Conservation (phyloP, 2,113 vertebrate genomes). For the Rhinichthys klamathensis region DNA sequence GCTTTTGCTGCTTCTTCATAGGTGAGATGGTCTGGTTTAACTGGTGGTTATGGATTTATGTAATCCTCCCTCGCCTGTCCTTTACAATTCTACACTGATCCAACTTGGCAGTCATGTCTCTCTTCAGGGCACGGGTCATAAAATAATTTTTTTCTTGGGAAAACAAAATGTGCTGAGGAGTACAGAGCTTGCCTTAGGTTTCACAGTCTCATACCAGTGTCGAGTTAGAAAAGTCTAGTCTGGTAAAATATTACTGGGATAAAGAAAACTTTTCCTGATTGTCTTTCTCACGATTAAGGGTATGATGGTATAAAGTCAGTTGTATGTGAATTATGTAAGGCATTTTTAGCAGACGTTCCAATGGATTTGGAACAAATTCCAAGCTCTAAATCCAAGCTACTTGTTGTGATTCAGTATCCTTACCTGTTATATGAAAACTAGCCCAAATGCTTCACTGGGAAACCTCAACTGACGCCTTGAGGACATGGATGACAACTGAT, state of each 20-base stretch:
- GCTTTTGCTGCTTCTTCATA: not conserved
- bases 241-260: constrained; percentile 19
- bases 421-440: not conserved
- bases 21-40: not conserved
- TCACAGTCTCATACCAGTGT: not conserved
- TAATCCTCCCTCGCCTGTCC: constrained; percentile 16
- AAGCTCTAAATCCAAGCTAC: not conserved
- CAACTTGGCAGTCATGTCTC: constrained; percentile 17
- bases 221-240: not conserved
- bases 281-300: not conserved
- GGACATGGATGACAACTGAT: constrained; percentile 9
- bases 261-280: not conserved
- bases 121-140: constrained; percentile 5
- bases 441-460: not conserved
- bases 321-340: constrained; percentile 15
- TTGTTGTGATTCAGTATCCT: not conserved
- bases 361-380: not conserved
- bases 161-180: constrained; percentile 32
- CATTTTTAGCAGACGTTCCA: constrained; percentile 16
- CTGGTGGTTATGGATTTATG: not conserved
- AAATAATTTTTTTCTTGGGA: constrained; percentile 20
- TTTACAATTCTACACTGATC: constrained; percentile 10
- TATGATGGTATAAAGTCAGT: not conserved
- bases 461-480: not conserved
- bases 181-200: not conserved